These are phyloP conservation scores for Drosophila pegasa DNA, from an alignment of 2,888 invertebrate genomes.

Conservation along the genomic window DNA sequence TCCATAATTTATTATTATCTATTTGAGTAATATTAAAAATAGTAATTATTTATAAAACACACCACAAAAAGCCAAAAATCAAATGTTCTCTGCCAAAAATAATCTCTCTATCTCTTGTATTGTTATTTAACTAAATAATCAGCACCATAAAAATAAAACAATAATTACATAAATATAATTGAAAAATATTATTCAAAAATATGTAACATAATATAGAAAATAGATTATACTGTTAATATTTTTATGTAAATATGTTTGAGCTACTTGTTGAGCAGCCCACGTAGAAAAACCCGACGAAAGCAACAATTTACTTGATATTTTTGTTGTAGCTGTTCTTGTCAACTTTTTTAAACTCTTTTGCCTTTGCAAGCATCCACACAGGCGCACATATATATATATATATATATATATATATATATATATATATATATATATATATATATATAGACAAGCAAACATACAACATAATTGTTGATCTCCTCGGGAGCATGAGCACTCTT, in stretches of 20 bases:
- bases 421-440: neutral
- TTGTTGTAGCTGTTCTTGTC: conserved; percentile 42
- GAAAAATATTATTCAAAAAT: too few relatives aligned
- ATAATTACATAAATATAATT: too few relatives aligned
- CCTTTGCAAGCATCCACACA: conserved; percentile 13
- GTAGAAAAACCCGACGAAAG: conserved; percentile 37
- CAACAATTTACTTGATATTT: conserved; percentile 35
- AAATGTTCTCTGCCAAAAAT: too few relatives aligned
- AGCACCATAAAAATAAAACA: neutral
- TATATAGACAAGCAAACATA: neutral
- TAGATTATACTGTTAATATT: too few relatives aligned
- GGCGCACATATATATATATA: neutral
- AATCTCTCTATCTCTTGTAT: too few relatives aligned
- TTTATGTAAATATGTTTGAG: neutral
- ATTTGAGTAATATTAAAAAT: too few relatives aligned
- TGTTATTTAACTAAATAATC: neutral
- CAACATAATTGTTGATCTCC: conserved; percentile 49
- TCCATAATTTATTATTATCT: too few relatives aligned
- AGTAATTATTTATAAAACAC: neutral
- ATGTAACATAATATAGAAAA: too few relatives aligned
- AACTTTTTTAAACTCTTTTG: conserved; percentile 25
- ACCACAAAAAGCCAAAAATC: too few relatives aligned
- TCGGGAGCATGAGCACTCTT: conserved; percentile 9
- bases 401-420: neutral
- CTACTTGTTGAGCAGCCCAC: neutral